Percentiles rank a stretch among this genome's conserved stretches.
Evolutionary conservation across 2,797 vertebrate genomes (phyloP).

Genomic region (Danio kyathit): DNA sequence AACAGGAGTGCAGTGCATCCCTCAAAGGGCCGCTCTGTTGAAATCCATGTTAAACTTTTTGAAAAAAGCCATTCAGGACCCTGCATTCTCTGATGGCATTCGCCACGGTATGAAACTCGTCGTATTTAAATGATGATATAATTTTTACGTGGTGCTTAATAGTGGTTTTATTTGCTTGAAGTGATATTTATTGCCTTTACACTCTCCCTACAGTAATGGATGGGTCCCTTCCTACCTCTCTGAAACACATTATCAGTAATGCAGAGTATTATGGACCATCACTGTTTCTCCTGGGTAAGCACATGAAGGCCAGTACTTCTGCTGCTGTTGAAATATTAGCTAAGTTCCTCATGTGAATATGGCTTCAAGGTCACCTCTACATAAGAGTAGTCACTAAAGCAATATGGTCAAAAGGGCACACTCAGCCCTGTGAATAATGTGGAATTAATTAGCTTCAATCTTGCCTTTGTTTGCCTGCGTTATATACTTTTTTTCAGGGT

Average conservation of each 20-base stretch:
- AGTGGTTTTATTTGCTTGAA: background rate
- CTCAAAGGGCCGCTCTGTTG: slow-evolving; percentile 94
- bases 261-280: slow-evolving; percentile 98
- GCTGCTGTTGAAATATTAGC: background rate
- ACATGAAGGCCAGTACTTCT: background rate
- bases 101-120: slow-evolving; percentile 85
- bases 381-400: background rate
- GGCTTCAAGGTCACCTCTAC: background rate
- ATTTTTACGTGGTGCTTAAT: background rate
- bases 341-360: background rate
- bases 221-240: slow-evolving; percentile 96
- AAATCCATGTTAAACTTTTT: slow-evolving; percentile 98
- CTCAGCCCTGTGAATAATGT: background rate
- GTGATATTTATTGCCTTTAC: slow-evolving; percentile 14
- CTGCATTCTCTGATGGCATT: slow-evolving; percentile 96
- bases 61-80: slow-evolving; percentile 98
- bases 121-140: background rate
- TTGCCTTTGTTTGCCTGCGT: background rate
- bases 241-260: slow-evolving; percentile 99
- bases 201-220: slow-evolving; percentile 89
- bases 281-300: slow-evolving; percentile 93
- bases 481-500: no score
- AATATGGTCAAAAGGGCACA: background rate
- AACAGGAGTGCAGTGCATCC: slow-evolving; percentile 95
- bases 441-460: background rate